These are phyloP conservation scores for Galerucella pusilla DNA, from an alignment of 2,888 invertebrate genomes.

Conservation along the genomic window DNA sequence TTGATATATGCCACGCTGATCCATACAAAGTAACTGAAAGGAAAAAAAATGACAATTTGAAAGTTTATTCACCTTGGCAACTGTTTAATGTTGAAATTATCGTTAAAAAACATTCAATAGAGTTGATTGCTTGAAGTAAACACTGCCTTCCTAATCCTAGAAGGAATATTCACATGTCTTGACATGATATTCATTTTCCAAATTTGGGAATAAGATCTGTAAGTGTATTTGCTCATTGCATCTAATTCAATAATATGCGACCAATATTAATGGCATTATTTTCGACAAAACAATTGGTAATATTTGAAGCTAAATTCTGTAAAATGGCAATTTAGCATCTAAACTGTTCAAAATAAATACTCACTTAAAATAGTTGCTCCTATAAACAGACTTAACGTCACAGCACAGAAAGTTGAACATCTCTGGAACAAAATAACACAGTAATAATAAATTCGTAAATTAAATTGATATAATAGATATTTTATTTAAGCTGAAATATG, in stretches of 20 bases:
- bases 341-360: constrained; percentile 54
- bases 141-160: background rate
- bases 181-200: background rate
- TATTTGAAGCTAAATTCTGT: too few species aligned
- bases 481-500: too few species aligned
- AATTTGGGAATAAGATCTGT: too few species aligned
- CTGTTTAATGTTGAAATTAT: background rate
- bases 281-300: too few species aligned
- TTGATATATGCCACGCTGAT: constrained; percentile 93
- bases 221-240: too few species aligned
- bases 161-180: background rate
- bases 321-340: background rate
- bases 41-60: constrained; percentile 31
- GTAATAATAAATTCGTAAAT: background rate
- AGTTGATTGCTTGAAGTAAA: background rate
- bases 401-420: constrained; percentile 91
- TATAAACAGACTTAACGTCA: constrained; percentile 91
- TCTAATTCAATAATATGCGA: too few species aligned
- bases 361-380: constrained; percentile 94
- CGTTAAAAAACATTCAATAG: background rate
- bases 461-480: too few species aligned
- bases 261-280: too few species aligned
- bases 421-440: constrained; percentile 71
- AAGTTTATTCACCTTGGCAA: background rate
- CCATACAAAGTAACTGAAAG: constrained; percentile 87